Percentiles rank a stretch among this genome's conserved stretches.
Conservation (phyloP, 2,113 vertebrate genomes). For the Helogale parvula region DNA sequence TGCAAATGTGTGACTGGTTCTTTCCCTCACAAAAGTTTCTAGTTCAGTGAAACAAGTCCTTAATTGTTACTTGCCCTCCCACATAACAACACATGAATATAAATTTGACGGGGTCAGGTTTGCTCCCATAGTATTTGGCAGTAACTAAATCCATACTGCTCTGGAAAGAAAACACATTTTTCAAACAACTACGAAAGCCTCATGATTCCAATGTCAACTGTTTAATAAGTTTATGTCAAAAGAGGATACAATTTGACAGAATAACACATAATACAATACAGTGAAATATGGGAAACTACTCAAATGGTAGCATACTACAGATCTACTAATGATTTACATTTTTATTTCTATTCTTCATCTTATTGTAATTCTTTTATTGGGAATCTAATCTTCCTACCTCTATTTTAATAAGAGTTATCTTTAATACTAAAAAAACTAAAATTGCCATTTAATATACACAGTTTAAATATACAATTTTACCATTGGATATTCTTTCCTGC, state of each 20-base stretch:
- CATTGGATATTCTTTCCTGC: too few species aligned
- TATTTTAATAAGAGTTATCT: background rate
- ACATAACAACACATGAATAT: background rate
- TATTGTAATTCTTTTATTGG: background rate
- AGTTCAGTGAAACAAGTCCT: background rate
- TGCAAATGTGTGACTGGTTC: conserved; percentile 18
- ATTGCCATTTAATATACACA: conserved; percentile 46
- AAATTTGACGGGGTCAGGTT: conserved; percentile 19
- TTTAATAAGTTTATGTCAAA: background rate
- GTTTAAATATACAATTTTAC: conserved; percentile 46
- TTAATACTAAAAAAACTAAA: conserved; percentile 55
- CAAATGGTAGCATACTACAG: background rate
- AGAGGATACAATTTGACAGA: background rate
- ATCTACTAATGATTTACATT: background rate
- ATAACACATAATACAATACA: background rate
- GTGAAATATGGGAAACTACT: background rate
- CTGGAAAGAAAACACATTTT: background rate
- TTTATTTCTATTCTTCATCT: background rate
- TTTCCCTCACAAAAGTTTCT: conserved; percentile 4
- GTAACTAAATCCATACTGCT: background rate
- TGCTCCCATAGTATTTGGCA: background rate
- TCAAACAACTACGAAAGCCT: background rate
- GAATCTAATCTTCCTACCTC: background rate
- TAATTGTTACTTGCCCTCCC: background rate
- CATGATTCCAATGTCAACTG: background rate